Base-by-base conservation (phyloP, 2,113 vertebrate genomes). In the Puntigrus tetrazona region DNA sequence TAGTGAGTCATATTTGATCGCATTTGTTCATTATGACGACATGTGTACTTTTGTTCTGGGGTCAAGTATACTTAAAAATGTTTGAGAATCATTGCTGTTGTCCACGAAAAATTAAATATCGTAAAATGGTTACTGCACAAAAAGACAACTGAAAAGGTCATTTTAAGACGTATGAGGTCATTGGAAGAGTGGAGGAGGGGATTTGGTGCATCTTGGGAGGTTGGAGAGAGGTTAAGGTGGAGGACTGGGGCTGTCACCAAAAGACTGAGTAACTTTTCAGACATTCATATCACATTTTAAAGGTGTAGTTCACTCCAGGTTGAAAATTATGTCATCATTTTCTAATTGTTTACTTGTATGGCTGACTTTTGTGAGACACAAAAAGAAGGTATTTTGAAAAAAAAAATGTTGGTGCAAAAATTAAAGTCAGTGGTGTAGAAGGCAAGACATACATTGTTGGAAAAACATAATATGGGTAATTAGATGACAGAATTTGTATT, bases 131-230 rank as follows among this genome's bases (percentile, higher is more conserved):
- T 16, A 10, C 38, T 22, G 72, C 43, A 50, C 34, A 75, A 82
- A 79, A 45, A 38, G 43, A 61, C 13, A 38, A 25, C 7, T 65
- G 63, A 50, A 78, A 63, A 36, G 83, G 41, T 83, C 59, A 83
- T 0, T 5, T 11, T 16, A 31, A 20, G 76, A 78, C 43, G 75
- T 34, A 43, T 20, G 70, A 69, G 55, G 76, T 70, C 77, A 72
- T 2, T 61, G 72, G 27, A 41, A 1, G 27, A 59, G 67, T 74
- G 45, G 57, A 47, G 59, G 43, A 75, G 67, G 69, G 55, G 78
- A 80, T 81, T n/a, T 45, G 18, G 22, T 25, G 22, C 63, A 81
- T 36, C 20, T 52, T 70, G 79, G 45, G 79, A 65, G 63, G 76
- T 81, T 70, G 22, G 27, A 29, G n/a, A 25, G 34, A 63, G 83